Percentiles rank a stretch among this genome's conserved stretches.
These are phyloP conservation scores for Parotia lawesii DNA, from an alignment of 2,113 vertebrate species.

Conservation along the genomic window DNA sequence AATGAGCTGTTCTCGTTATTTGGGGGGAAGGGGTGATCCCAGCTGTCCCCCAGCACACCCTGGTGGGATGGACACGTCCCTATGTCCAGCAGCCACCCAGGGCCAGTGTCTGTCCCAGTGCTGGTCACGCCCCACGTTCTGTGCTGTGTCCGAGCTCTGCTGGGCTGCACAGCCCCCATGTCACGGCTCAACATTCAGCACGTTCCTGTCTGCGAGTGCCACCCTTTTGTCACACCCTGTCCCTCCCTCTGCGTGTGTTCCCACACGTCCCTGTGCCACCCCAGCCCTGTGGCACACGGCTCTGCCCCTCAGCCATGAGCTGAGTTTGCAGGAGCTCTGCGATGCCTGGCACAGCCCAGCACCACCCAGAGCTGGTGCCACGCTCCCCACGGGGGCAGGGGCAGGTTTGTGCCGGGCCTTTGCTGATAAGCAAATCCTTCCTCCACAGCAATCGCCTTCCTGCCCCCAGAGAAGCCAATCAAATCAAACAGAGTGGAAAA, in stretches of 20 bases:
- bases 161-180: rapidly evolving
- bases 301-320: rapidly evolving
- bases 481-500: conserved; percentile 53
- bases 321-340: neutral
- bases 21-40: neutral
- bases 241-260: rapidly evolving
- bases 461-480: conserved; percentile 58
- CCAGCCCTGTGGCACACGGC: rapidly evolving
- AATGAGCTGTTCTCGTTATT: neutral
- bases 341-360: neutral
- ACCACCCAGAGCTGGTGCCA: neutral
- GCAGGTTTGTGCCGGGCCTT: neutral
- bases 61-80: rapidly evolving
- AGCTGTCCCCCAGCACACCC: neutral
- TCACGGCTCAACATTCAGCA: rapidly evolving
- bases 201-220: rapidly evolving
- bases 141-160: rapidly evolving
- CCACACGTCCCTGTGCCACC: rapidly evolving
- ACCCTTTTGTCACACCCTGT: neutral
- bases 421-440: conserved; percentile 41
- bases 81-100: neutral
- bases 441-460: neutral
- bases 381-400: neutral
- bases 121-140: rapidly evolving
- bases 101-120: neutral